phyloP scores from a whole-genome alignment of 1,140 invertebrate species.

The Drosophila mauritiana region DNA sequence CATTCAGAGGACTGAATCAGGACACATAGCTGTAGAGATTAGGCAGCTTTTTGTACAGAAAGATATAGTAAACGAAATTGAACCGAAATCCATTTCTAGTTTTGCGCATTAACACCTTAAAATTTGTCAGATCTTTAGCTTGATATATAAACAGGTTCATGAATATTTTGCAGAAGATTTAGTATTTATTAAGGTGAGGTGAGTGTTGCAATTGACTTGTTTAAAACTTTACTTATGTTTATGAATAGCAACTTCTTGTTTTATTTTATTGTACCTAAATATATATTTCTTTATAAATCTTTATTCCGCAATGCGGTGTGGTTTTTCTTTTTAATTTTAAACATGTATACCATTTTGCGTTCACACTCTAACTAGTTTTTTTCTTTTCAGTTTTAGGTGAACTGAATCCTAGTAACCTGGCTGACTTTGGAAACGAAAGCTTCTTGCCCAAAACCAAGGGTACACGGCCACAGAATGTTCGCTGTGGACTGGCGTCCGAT shows the following conservation, averaged over 20 bases:
- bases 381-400: conserved; percentile 39
- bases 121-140: too few species aligned
- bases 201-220: conserved; percentile 9
- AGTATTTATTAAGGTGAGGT: conserved; percentile 15
- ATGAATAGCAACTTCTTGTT: background rate
- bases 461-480: conserved; percentile 11
- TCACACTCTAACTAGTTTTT: background rate
- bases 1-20: conserved; percentile 4
- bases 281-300: background rate
- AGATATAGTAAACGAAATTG: conserved; percentile 6
- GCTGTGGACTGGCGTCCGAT: conserved; percentile 17
- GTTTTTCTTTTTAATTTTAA: background rate
- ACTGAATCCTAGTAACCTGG: conserved; percentile 45
- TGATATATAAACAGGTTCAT: too few species aligned
- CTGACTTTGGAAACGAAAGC: conserved; percentile 66
- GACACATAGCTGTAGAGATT: conserved; percentile 4
- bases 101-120: background rate
- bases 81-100: background rate
- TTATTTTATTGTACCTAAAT: conserved; percentile 1
- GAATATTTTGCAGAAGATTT: too few species aligned
- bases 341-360: background rate
- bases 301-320: too few species aligned
- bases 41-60: background rate
- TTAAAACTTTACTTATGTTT: background rate
- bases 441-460: conserved; percentile 46